Base-by-base conservation (phyloP, 2,888 invertebrate genomes). In the Dasysyrphus albostriatus region DNA sequence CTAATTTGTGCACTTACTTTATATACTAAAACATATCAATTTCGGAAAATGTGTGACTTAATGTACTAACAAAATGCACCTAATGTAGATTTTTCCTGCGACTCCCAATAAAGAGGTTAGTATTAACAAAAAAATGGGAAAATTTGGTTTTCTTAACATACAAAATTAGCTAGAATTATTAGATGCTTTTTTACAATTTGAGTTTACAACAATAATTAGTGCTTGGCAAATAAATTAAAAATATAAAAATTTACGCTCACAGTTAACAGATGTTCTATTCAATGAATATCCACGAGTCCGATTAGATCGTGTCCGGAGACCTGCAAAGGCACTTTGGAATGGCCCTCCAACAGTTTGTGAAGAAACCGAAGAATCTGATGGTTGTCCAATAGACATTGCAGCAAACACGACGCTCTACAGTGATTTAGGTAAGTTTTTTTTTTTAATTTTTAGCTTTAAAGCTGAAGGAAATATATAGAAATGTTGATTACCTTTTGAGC, bases 301-400 rank as follows among this genome's bases (percentile, higher is more conserved):
- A 42, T 92, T 96, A 88, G 96, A 96, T 90, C 95, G 95, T 1
- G 94, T 95, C 0, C 94, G 95, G 61, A 94, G 94, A 84, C 91
- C 92, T 3, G 90, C 89, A 14, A 92, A 91, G 89, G 90, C 91
- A 0, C 94, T 95, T 90, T 93, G 94, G 90, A 93, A 94, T 87
- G 94, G 94, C 3, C 94, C 94, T 42, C 95, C 95, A 16, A 94
- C 95, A 47, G 92, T 95, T 83, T 93, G 94, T 88, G 95, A 95
- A 89, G 95, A 95, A 91, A 94, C 94, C 81, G 95, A 95, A 90
- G 94, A 93, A 63, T 90, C 92, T 0, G 92, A 93, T 88, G 90
- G 91, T 63, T 91, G 91, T 61, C 90, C 91, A 59, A 91, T 92
- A 88, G 93, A 93, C 72, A 90, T 92, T 77, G 91, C 90, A 78